Percentiles rank a stretch among this genome's conserved stretches.
Conservation (phyloP, 2,888 invertebrate genomes). For the Dastarcus helophoroides region DNA sequence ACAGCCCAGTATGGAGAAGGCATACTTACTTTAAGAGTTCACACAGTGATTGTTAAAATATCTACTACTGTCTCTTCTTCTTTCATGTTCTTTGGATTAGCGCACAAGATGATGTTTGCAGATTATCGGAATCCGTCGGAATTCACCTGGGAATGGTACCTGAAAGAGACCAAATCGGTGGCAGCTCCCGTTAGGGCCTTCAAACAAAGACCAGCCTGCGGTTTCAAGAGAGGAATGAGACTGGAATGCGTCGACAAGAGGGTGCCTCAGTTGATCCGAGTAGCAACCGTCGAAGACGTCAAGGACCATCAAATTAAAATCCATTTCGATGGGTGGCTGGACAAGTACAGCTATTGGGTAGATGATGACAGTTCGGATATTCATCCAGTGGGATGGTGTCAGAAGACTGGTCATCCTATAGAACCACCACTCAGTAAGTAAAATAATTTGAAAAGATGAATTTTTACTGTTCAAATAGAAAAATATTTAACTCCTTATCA, state of each 20-base stretch:
- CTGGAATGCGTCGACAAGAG: slow-evolving; percentile 78
- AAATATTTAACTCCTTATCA: no score
- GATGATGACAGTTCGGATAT: slow-evolving; percentile 85
- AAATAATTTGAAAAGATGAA: not conserved
- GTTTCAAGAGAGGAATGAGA: slow-evolving; percentile 76
- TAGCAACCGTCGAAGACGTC: slow-evolving; percentile 68
- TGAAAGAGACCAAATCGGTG: slow-evolving; percentile 59
- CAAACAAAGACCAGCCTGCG: slow-evolving; percentile 62
- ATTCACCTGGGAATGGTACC: slow-evolving; percentile 80
- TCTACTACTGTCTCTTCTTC: no score
- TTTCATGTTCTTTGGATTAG: no score
- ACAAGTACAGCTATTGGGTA: slow-evolving; percentile 73
- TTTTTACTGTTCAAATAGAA: no score
- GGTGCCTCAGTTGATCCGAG: slow-evolving; percentile 73
- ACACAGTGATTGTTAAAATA: no score
- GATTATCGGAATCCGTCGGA: slow-evolving; percentile 56
- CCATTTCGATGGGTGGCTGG: slow-evolving; percentile 83
- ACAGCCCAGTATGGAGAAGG: no score
- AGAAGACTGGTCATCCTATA: slow-evolving; percentile 75
- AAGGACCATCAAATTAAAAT: slow-evolving; percentile 66
- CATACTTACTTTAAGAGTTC: no score
- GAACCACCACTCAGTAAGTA: slow-evolving; percentile 69
- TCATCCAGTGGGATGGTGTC: slow-evolving; percentile 87
- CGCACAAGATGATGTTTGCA: no score
- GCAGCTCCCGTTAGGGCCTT: slow-evolving; percentile 77